phyloP scores from a whole-genome alignment of 2,797 vertebrate genomes.

The Pagetopsis macropterus region DNA sequence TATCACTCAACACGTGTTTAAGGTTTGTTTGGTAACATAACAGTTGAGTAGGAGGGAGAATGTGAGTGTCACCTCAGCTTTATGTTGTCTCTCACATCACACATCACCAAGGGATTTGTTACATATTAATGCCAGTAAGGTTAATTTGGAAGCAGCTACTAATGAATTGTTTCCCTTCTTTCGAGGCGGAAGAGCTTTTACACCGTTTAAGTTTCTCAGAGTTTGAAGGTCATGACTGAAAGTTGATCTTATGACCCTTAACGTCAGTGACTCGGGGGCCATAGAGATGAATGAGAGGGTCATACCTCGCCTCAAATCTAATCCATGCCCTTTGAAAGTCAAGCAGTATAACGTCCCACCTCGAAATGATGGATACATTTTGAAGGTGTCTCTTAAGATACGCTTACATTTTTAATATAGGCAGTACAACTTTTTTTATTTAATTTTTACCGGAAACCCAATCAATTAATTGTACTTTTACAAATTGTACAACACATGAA shows the following conservation, averaged over 20 bases:
- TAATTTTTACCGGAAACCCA: not conserved
- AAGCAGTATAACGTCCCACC: slow-evolving; percentile 6
- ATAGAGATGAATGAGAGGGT: slow-evolving; percentile 15
- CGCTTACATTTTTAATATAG: not conserved
- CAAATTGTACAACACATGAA: not conserved
- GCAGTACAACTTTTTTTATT: not conserved
- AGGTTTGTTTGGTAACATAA: not conserved
- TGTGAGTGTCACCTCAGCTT: not conserved
- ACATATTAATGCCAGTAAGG: not conserved
- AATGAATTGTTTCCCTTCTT: not conserved
- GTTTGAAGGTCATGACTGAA: slow-evolving; percentile 11
- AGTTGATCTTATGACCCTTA: slow-evolving; percentile 28
- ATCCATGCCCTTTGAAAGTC: slow-evolving; percentile 15
- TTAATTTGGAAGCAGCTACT: not conserved
- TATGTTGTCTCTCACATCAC: not conserved
- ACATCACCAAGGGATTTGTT: not conserved
- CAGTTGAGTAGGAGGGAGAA: not conserved
- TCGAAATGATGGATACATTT: slow-evolving; percentile 1
- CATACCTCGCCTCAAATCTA: slow-evolving; percentile 13
- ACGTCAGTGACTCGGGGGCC: slow-evolving; percentile 16
- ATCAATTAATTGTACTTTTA: not conserved
- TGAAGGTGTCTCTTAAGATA: not conserved
- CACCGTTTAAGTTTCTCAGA: not conserved
- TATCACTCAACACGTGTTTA: not conserved
- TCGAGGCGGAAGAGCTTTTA: not conserved